phyloP scores from a whole-genome alignment of 2,113 vertebrate genomes.

The Solenodon paradoxus region DNA sequence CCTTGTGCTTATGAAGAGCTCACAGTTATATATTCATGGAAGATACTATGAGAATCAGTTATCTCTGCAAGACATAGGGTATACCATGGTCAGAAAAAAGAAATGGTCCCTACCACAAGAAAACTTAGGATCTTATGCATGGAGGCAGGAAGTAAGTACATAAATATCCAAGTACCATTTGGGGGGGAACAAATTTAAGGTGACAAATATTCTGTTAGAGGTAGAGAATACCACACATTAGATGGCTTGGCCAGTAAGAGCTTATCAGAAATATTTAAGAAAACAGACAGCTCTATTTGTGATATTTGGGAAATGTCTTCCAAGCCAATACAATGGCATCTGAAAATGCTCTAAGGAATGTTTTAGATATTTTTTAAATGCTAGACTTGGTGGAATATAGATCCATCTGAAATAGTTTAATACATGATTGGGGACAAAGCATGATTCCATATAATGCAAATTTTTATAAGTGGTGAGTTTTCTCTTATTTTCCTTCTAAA shows the following conservation, averaged over 20 bases:
- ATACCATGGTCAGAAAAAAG: neutral
- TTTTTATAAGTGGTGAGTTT: neutral
- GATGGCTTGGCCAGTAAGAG: neutral
- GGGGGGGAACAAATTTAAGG: neutral
- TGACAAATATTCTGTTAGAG: neutral
- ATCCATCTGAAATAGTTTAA: neutral
- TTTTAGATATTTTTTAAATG: neutral
- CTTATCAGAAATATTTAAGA: neutral
- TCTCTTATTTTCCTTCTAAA: neutral
- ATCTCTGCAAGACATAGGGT: accelerated
- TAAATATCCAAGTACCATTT: neutral
- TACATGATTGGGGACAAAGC: neutral
- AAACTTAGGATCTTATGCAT: neutral
- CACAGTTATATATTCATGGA: neutral
- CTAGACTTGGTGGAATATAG: too few relatives aligned
- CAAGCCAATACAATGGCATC: neutral
- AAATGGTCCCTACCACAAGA: neutral
- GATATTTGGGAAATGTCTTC: neutral
- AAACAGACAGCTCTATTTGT: neutral
- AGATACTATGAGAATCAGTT: neutral
- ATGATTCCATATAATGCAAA: neutral
- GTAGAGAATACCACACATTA: neutral
- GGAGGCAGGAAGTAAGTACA: neutral
- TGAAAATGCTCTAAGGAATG: neutral
- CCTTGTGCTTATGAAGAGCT: neutral